Evolutionary conservation across 2,113 vertebrate species (phyloP), one percentile per base, ranked within the genome.

Genomic region (Syngnathoides biaculeatus): DNA sequence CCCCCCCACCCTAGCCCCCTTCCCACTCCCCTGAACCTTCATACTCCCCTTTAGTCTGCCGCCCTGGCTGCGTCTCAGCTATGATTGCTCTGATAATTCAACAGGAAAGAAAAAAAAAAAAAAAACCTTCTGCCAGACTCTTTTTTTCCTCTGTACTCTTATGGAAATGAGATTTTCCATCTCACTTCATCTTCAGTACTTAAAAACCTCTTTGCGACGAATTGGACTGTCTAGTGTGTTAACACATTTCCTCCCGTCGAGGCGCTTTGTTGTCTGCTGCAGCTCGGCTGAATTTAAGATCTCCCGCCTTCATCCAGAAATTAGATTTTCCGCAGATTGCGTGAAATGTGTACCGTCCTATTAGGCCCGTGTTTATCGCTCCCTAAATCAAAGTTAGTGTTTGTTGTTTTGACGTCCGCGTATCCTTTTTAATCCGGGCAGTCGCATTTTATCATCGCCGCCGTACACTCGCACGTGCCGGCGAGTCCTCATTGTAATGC

Each of bases 101-200:
- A 73, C 69, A 57, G 65, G 65, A 60, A 30, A 60, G 57, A 56
- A 65, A 50, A 68, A 52, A n/a, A 64, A 60, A 12, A 65, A 47
- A 76, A 68, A 68, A 67, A 74, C 81, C 85, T 86, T 85, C 87
- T 88, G 86, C 83, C 81, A 85, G 79, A 86, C 84, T 82, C 84
- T 88, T n/a, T n/a, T n/a, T n/a, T 88, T 84, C 81, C 71, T 81
- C 79, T 80, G 74, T 88, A 87, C 83, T 87, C 65, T 84, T 88
- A 91, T 91, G 89, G 86, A 92, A 90, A 91, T 92, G 64, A 87
- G 86, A 88, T 89, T 88, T 88, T 88, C 86, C 86, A 79, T 91
- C 87, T 89, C 89, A 81, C 78, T 88, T 89, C 80, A 88, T 86
- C 86, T 87, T 78, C 77, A 74, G 76, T 83, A 86, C 87, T 89